Base-by-base conservation (phyloP, 2,888 invertebrate species). In the Epiblema foenella region DNA sequence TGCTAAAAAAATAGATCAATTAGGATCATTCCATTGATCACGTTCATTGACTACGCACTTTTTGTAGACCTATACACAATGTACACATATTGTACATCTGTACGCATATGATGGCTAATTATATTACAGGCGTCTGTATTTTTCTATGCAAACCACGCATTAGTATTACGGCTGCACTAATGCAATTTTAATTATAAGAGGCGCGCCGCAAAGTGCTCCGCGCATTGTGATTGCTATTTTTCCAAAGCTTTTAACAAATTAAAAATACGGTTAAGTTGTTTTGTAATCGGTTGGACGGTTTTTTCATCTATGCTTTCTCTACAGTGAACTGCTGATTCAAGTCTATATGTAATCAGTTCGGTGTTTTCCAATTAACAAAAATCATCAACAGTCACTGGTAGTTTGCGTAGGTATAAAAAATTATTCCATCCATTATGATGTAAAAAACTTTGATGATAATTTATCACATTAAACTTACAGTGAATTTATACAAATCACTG, bases 141-240 rank as follows among this genome's bases (percentile, higher is more conserved):
- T 92, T 89, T 89, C 84, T 85, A 85, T 83, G 81, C 85, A 86
- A 85, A 87, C 85, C 84, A 79, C 83, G 85, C 88, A 91, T 90
- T 90, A 90, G 84, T 79, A 77, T 83, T 88, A 88, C 89, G 78
- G 81, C 80, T 84, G 80, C 80, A 83, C 84, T 93, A 93, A 93
- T 93, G 93, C 91, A 93, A 93, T 93, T 93, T 93, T 93, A 93
- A 92, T 92, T 93, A 89, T 92, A 88, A 89, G 82, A 91, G 92
- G 92, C 83, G 92, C 85, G 91, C 77, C 79, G 85, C 89, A 85
- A 89, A 88, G 85, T 90, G 89, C 89, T 77, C 83, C 73, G 76
- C 87, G 90, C 89, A 92, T 89, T 86, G 89, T 88, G 90, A 92
- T 90, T 91, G 90, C 85, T 88, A 86, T 89, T 92, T 92, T 90